Base-by-base conservation (phyloP, 64 coral and sea anemone species). In the Montipora sp. region DNA sequence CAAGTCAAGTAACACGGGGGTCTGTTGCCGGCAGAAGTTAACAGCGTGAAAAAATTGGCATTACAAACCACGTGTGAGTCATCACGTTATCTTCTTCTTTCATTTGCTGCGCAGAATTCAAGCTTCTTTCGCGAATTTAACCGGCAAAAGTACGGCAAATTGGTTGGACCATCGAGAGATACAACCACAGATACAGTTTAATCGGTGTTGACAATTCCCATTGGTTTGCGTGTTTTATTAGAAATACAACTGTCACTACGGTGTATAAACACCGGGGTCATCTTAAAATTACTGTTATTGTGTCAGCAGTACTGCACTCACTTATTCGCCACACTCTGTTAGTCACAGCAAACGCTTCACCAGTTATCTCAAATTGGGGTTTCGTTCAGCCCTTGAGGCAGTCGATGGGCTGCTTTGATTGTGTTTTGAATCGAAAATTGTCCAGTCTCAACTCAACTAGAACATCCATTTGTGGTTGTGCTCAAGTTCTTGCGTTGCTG, bases 271-370 rank as follows among this genome's bases (percentile, higher is more conserved):
- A 98, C 58, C 67, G 83, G 76, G 84, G 92, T 94, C 82, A 98
- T 98, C 86, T 91, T 94, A 98, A 98, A 98, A 98, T 94, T 98
- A 94, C 91, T 91, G 84, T 92, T 92, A 90, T 98, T 98, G 95
- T 98, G 66, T 91, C 68, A 47, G 66, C 76, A 13, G 60, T 80
- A 53, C 81, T 81, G 80, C 84, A 59, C 83, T 87, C 75, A 79
- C 48, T 72, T 71, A 71, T 47, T 85, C 63, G 45, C 45, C 70
- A 88, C 92, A 83, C 92, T 89, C 78, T 71, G 88, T 46, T 96
- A 44, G 83, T 90, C 82, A 85, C 82, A 51, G 82, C 47, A 50
- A 85, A 85, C 71, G 57, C 66, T 85, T 70, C n/a, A 36, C 60
- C 67, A 67, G 48, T 51, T 36, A 43, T 12, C 81, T 48, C 59